Percentiles rank a stretch among this genome's conserved stretches.
These are phyloP conservation scores for Phytoseiulus persimilis DNA, from an alignment of 2,888 invertebrate genomes.

Conservation along the genomic window DNA sequence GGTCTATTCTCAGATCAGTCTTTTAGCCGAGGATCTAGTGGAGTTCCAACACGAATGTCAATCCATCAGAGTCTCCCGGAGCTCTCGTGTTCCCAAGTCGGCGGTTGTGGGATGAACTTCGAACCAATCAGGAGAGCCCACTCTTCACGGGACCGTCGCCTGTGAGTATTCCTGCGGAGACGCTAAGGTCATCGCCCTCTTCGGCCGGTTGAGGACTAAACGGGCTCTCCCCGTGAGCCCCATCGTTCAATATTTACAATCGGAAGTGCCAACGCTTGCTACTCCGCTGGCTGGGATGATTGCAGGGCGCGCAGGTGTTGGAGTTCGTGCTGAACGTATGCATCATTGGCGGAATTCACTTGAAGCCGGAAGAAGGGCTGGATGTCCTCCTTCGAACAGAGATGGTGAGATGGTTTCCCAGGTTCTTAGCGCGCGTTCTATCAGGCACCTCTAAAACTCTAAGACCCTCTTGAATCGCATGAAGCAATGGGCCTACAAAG, in stretches of 20 bases:
- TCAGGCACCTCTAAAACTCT: too few relatives aligned
- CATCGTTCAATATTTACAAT: too few relatives aligned
- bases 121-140: background rate
- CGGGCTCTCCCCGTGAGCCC: too few relatives aligned
- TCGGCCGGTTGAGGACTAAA: too few relatives aligned
- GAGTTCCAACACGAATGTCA: too few relatives aligned
- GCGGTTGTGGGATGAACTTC: background rate
- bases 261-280: too few relatives aligned
- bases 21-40: too few relatives aligned
- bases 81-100: background rate
- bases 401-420: background rate
- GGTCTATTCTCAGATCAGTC: too few relatives aligned
- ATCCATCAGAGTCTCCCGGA: background rate
- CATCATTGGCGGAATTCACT: background rate
- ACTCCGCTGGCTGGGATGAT: background rate
- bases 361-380: background rate
- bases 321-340: background rate
- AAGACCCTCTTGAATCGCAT: background rate
- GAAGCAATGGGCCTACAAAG: background rate
- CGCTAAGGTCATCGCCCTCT: too few relatives aligned
- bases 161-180: too few relatives aligned
- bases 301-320: background rate
- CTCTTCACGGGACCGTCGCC: background rate
- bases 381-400: background rate
- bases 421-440: background rate